A percentile compares a stretch with the other conserved stretches of the same genome.
Evolutionary conservation across 2,113 vertebrate species (phyloP).

Genomic region (human): DNA sequence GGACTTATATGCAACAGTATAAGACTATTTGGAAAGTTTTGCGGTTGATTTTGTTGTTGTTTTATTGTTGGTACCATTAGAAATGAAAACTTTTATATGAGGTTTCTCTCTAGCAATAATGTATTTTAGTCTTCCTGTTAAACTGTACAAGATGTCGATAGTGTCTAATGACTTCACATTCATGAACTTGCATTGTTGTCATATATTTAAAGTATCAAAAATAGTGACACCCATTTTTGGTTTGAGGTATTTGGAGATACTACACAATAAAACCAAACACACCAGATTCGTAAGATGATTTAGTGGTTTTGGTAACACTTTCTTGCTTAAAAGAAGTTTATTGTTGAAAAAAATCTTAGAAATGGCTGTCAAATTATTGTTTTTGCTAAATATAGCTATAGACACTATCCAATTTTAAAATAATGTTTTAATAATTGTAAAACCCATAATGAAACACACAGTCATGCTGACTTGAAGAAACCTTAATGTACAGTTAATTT

Average conservation of each 20-base stretch:
- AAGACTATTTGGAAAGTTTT: neutral
- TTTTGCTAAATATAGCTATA: neutral
- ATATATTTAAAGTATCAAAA: neutral
- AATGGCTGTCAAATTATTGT: neutral
- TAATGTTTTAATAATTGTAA: neutral
- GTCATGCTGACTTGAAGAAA: neutral
- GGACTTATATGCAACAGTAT: neutral
- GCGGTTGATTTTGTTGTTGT: neutral
- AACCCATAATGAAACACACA: neutral
- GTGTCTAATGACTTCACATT: neutral
- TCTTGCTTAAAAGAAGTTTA: neutral
- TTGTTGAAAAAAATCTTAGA: neutral
- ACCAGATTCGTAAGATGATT: neutral
- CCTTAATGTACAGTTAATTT: neutral
- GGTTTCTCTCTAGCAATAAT: neutral
- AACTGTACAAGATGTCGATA: neutral
- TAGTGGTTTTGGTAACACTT: neutral
- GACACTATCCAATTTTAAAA: neutral
- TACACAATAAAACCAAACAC: neutral
- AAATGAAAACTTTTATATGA: neutral
- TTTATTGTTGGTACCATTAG: neutral
- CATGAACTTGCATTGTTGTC: neutral
- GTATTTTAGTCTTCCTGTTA: neutral
- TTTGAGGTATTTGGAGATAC: neutral
- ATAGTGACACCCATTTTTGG: neutral